Conservation (phyloP, 2,888 invertebrate genomes). For the Phania funesta region DNA sequence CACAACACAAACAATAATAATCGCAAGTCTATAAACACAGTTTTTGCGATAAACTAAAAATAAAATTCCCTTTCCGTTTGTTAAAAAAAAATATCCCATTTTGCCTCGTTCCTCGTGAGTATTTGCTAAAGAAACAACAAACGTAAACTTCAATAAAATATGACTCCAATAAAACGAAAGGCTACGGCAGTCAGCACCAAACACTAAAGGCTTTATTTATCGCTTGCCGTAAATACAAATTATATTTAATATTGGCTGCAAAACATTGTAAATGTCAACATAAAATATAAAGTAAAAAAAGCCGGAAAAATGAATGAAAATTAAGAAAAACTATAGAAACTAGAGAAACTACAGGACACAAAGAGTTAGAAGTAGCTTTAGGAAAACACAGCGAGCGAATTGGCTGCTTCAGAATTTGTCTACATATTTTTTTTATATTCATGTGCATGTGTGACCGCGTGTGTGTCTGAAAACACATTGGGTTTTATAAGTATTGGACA, state of each 20-base stretch:
- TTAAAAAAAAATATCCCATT: not conserved
- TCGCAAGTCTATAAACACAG: not conserved
- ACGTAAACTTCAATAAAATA: slow-evolving; percentile 33
- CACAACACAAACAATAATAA: not conserved
- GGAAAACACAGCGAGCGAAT: not conserved
- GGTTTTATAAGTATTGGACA: slow-evolving; percentile 36
- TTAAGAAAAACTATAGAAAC: slow-evolving; percentile 31
- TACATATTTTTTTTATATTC: not conserved
- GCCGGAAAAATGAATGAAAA: slow-evolving; percentile 6
- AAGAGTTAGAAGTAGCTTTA: slow-evolving; percentile 23
- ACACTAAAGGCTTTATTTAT: slow-evolving; percentile 52
- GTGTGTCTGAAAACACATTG: not conserved
- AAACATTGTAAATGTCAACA: slow-evolving; percentile 39
- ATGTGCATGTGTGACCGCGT: not conserved
- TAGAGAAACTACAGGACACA: slow-evolving; percentile 6
- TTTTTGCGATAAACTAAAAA: not conserved
- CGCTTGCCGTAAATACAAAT: slow-evolving; percentile 62
- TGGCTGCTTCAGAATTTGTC: not conserved
- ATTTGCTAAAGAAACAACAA: not conserved
- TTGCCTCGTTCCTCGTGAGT: not conserved
- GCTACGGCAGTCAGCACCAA: not conserved
- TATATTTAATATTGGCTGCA: slow-evolving; percentile 54
- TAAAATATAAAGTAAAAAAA: not conserved
- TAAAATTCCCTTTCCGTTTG: not conserved
- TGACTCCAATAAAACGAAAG: slow-evolving; percentile 43